Conservation (phyloP, 2,113 vertebrate species). For the Lynx canadensis region DNA sequence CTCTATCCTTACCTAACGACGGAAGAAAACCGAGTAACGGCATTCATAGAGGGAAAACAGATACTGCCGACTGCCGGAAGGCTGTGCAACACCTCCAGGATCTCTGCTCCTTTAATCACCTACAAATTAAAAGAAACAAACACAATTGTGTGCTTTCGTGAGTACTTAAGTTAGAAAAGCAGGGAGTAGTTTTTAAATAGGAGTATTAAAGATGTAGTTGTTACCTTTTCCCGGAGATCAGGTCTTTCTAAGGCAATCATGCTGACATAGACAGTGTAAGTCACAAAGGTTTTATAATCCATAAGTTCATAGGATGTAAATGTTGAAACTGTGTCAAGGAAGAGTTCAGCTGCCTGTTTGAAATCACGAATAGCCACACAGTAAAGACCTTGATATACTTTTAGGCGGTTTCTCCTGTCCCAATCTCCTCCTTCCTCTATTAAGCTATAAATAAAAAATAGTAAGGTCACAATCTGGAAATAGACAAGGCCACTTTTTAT, state of each 20-base stretch:
- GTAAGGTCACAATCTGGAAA: background rate
- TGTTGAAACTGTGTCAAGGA: slow-evolving; percentile 97
- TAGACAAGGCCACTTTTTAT: background rate
- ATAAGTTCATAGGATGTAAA: slow-evolving; percentile 99
- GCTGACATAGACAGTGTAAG: slow-evolving; percentile 98
- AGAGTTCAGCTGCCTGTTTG: slow-evolving; percentile 98
- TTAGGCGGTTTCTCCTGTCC: slow-evolving; percentile 97
- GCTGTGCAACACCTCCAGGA: slow-evolving; percentile 97
- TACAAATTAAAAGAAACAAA: slow-evolving; percentile 67
- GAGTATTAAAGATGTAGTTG: rapidly evolving
- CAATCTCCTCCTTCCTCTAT: slow-evolving; percentile 99
- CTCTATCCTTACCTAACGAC: slow-evolving; percentile 90
- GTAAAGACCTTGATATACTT: slow-evolving; percentile 98
- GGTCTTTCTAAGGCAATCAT: slow-evolving; percentile 99
- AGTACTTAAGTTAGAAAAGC: background rate
- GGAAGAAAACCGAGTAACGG: slow-evolving; percentile 96
- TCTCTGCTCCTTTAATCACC: slow-evolving; percentile 99
- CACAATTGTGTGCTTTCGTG: background rate
- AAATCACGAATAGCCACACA: slow-evolving; percentile 98
- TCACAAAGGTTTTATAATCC: slow-evolving; percentile 99
- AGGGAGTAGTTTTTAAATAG: background rate
- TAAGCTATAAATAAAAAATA: slow-evolving; percentile 86
- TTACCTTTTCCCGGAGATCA: slow-evolving; percentile 97
- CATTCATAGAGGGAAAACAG: slow-evolving; percentile 99
- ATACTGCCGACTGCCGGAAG: slow-evolving; percentile 95